Conservation (phyloP, 2,888 invertebrate genomes). For the Steromphala cineraria region DNA sequence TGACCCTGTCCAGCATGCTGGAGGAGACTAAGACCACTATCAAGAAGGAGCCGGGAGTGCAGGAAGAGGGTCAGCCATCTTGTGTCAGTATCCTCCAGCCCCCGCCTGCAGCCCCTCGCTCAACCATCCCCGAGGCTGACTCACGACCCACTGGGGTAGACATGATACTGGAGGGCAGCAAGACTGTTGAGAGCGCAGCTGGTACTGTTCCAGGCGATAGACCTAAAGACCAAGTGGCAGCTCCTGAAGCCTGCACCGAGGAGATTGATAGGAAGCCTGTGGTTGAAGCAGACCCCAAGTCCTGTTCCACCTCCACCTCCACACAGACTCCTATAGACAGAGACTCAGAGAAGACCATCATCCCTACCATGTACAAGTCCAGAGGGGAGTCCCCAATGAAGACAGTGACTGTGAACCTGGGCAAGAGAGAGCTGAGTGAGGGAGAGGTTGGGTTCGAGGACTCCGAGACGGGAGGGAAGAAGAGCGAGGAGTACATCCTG, state of each 20-base stretch:
- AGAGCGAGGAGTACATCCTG: constrained; percentile 49
- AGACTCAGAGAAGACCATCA: not conserved
- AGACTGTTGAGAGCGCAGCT: not conserved
- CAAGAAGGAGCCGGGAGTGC: not conserved
- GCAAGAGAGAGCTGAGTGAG: not conserved
- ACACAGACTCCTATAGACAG: constrained; percentile 28
- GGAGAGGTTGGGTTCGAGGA: constrained; percentile 23
- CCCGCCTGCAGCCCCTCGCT: not conserved
- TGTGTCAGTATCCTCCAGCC: not conserved
- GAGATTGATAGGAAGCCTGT: not conserved
- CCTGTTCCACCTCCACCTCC: not conserved
- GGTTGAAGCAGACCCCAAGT: not conserved
- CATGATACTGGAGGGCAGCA: constrained; percentile 1
- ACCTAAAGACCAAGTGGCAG: not conserved
- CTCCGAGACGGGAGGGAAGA: not conserved
- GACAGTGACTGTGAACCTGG: not conserved
- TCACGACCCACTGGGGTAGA: not conserved
- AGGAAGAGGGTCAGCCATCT: not conserved
- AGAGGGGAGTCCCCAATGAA: not conserved
- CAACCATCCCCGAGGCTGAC: not conserved
- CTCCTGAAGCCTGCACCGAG: not conserved
- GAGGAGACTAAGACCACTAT: not conserved
- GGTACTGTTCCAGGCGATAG: not conserved
- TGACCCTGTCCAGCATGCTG: constrained; percentile 8
- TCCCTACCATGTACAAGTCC: constrained; percentile 1